phyloP scores from a whole-genome alignment of 2,888 invertebrate species.

The Morinoia aosen region DNA sequence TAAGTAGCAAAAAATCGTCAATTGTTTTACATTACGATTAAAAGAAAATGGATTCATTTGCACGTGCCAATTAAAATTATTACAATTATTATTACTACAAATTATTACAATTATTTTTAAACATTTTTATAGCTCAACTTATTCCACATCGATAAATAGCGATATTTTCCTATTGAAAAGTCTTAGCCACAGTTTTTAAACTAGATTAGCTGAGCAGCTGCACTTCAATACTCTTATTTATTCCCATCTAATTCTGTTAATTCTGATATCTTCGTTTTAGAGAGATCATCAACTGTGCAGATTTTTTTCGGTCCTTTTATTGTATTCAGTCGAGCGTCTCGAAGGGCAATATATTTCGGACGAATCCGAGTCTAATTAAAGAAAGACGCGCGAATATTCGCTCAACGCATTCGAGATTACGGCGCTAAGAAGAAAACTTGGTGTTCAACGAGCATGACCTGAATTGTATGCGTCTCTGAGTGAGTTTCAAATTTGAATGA shows the following conservation, averaged over 20 bases:
- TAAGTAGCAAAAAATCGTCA: too few relatives aligned
- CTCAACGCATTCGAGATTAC: conserved; percentile 45
- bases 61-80: too few relatives aligned
- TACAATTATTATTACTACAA: too few relatives aligned
- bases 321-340: conserved; percentile 32
- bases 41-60: too few relatives aligned
- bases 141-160: too few relatives aligned
- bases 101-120: too few relatives aligned
- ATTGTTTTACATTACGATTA: too few relatives aligned
- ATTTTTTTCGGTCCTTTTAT: conserved; percentile 12
- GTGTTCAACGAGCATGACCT: not conserved
- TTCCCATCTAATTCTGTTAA: not conserved
- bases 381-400: conserved; percentile 44
- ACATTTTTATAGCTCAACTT: too few relatives aligned
- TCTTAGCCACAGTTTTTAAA: not conserved
- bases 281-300: not conserved
- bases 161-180: not conserved
- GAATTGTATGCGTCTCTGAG: not conserved
- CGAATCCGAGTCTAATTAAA: conserved; percentile 38
- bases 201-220: not conserved
- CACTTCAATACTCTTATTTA: not conserved
- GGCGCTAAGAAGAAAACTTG: not conserved
- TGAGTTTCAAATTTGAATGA: not conserved
- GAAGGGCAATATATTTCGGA: conserved; percentile 41
- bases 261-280: not conserved